Conservation (phyloP, 1,140 invertebrate genomes). For the Campodea augens region DNA sequence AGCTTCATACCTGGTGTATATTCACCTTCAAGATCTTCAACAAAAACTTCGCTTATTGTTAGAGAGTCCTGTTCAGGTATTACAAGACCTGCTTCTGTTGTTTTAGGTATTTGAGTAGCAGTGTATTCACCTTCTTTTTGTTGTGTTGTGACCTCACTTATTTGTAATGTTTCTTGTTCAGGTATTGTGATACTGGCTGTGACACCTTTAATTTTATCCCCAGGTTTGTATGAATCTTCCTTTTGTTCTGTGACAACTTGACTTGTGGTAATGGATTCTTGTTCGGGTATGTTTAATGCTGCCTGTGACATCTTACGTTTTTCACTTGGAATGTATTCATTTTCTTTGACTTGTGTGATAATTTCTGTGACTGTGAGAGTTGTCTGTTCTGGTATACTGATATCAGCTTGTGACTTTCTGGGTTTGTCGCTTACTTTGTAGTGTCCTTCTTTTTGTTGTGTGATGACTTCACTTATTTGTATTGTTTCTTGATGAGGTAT, state of each 20-base stretch:
- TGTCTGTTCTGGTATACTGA: conserved; percentile 29
- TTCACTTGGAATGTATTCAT: conserved; percentile 19
- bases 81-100: neutral
- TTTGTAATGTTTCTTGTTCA: neutral
- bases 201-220: neutral
- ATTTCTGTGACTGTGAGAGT: conserved; percentile 31
- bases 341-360: conserved; percentile 26
- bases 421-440: conserved; percentile 14
- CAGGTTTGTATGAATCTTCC: conserved; percentile 22
- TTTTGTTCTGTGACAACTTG: conserved; percentile 28
- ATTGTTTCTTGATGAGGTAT: neutral
- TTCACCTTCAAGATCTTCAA: neutral
- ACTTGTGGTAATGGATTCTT: conserved; percentile 30
- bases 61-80: neutral
- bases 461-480: neutral
- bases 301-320: conserved; percentile 21
- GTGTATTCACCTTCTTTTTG: neutral
- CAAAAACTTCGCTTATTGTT: neutral
- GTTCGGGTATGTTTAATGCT: conserved; percentile 26
- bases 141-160: neutral
- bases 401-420: conserved; percentile 25
- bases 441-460: neutral
- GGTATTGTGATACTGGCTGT: neutral
- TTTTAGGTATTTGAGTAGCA: neutral
- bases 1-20: neutral